Conservation (phyloP, 2,797 vertebrate genomes). For the Neosalanx taihuensis region DNA sequence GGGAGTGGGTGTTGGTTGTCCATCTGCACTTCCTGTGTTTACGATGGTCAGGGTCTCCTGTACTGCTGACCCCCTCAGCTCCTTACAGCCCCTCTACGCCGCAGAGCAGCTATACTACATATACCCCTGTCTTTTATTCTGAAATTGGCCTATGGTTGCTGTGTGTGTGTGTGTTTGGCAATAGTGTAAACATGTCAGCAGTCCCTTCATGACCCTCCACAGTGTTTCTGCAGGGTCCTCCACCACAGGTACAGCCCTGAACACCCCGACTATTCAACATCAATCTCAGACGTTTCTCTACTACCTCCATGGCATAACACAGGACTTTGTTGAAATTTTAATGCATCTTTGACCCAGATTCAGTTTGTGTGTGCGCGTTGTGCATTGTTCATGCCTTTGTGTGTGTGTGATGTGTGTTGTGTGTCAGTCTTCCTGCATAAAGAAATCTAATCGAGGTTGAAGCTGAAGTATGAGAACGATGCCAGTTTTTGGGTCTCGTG, state of each 20-base stretch:
- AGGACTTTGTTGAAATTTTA: slow-evolving; percentile 75
- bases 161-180: not conserved
- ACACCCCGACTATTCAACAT: slow-evolving; percentile 41
- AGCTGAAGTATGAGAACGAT: slow-evolving; percentile 35
- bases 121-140: not conserved
- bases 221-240: slow-evolving; percentile 47
- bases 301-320: slow-evolving; percentile 57
- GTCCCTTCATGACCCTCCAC: slow-evolving; percentile 17
- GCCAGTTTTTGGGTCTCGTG: too few relatives aligned
- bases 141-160: not conserved
- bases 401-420: slow-evolving; percentile 35
- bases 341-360: slow-evolving; percentile 78
- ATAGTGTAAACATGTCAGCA: slow-evolving; percentile 7
- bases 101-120: not conserved
- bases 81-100: not conserved
- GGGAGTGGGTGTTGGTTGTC: slow-evolving; percentile 2
- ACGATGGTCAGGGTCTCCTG: not conserved
- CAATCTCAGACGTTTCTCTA: slow-evolving; percentile 61
- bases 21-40: not conserved
- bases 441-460: slow-evolving; percentile 37
- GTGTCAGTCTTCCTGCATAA: slow-evolving; percentile 66
- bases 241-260: slow-evolving; percentile 40
- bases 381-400: slow-evolving; percentile 4
- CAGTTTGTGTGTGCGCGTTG: slow-evolving; percentile 16
- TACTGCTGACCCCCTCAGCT: not conserved